Evolutionary conservation across 2,113 vertebrate species (phyloP).

Genomic region (Micronisus gabar): DNA sequence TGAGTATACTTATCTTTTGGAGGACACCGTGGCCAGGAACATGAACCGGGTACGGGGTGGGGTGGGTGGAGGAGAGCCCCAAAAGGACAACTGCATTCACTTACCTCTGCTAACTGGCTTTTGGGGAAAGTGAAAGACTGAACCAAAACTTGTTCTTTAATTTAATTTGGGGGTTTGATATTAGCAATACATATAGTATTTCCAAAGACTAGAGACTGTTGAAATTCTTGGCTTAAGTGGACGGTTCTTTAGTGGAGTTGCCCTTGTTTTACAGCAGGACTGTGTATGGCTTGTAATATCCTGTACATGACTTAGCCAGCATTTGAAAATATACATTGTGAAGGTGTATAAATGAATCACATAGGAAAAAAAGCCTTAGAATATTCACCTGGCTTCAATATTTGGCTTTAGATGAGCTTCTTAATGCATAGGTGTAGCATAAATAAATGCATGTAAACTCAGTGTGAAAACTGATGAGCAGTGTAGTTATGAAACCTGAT

Average conservation of each 20-base stretch:
- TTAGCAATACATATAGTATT: background rate
- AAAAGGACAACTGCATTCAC: background rate
- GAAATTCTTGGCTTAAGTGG: background rate
- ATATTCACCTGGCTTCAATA: background rate
- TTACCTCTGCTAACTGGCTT: background rate
- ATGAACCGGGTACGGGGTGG: accelerated
- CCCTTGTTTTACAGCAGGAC: background rate
- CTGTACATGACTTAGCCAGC: background rate
- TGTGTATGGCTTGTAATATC: background rate
- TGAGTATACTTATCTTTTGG: background rate
- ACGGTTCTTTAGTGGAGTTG: background rate
- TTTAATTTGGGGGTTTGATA: background rate
- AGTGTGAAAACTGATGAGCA: background rate
- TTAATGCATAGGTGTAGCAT: background rate
- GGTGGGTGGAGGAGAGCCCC: background rate
- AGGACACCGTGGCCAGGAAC: background rate
- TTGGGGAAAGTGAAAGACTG: background rate
- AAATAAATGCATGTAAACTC: background rate
- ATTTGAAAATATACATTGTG: background rate
- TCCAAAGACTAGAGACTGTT: background rate
- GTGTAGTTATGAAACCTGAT: background rate
- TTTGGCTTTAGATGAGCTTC: background rate
- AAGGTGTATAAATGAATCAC: background rate
- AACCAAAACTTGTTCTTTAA: background rate
- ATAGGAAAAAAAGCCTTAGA: background rate